Evolutionary conservation across 2,888 invertebrate genomes (phyloP).

Genomic region (Lasioglossum figueresi): DNA sequence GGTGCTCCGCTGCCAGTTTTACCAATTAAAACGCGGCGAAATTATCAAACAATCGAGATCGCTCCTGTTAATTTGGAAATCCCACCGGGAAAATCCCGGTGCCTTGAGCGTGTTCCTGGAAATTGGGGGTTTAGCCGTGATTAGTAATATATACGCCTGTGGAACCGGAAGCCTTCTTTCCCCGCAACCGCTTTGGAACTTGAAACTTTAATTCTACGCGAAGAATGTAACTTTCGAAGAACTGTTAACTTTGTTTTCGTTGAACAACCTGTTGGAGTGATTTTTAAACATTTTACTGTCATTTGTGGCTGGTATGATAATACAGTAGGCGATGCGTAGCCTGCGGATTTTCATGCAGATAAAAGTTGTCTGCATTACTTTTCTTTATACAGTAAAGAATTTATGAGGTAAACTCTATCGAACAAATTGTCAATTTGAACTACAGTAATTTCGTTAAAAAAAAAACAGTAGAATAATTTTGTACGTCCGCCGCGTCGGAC

Average conservation of each 20-base stretch:
- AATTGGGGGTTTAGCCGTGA: not conserved
- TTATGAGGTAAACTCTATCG: too few species aligned
- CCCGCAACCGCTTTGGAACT: not conserved
- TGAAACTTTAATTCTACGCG: not conserved
- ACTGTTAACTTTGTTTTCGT: not conserved
- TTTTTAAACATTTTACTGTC: not conserved
- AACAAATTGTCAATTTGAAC: not conserved
- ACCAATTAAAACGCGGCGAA: not conserved
- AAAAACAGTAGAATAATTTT: too few species aligned
- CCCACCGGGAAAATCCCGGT: not conserved
- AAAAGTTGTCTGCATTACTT: not conserved
- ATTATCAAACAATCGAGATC: constrained; percentile 3
- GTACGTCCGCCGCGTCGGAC: not conserved
- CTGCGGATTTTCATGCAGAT: not conserved
- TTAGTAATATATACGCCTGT: not conserved
- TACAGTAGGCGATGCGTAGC: not conserved
- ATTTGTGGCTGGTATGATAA: not conserved
- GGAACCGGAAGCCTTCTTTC: not conserved
- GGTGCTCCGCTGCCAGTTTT: not conserved
- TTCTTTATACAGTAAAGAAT: not conserved
- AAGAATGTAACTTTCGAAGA: not conserved
- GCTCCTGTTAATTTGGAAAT: not conserved
- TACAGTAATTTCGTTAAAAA: not conserved
- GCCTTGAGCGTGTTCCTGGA: not conserved
- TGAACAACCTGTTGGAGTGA: not conserved